Base-by-base conservation (phyloP, 2,113 vertebrate species). In the Cyprinodon tularosa region DNA sequence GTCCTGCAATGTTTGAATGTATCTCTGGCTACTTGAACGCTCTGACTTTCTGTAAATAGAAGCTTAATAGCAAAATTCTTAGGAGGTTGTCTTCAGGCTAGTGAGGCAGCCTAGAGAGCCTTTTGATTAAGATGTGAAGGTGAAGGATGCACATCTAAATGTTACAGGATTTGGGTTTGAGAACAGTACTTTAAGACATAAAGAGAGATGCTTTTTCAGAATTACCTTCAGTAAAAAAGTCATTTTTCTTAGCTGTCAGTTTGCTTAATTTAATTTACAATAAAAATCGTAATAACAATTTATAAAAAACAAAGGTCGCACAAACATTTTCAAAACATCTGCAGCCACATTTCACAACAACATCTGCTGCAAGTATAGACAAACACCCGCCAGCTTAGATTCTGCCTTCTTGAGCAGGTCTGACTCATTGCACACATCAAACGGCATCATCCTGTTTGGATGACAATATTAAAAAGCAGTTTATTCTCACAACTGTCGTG, bases 361-460 rank as follows among this genome's bases (percentile, higher is more conserved):
- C 91, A 92, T 89, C 88, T 92, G 91, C 67, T 79, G 44, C 75
- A 45, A 71, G 68, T 62, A 81, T 9, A 77, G 74, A 66, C 68
- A 88, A 86, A 84, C 66, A 84, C 75, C 77, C 83, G 78, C 77
- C 61, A 63, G 63, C 77, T 67, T n/a, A 80, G 68, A 86, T 37
- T 79, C 76, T 83, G 73, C 86, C 79, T 85, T 86, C 80, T 85
- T 86, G 84, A 87, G 80, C 66, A 86, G 74, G 82, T 81, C 77
- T 74, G 72, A 89, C 83, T 89, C 84, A 89, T 90, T 88, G 82
- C 88, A 88, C 89, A 90, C 85, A 88, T 88, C 79, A 90, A 74
- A 83, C 84, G 78, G 59, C 78, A 89, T 81, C 81, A 89, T 88
- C 64, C 70, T 69, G 71, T 84, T 79, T 20, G 61, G 80, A 86